Conservation (phyloP, 2,888 invertebrate genomes). For the Globia sparganii region DNA sequence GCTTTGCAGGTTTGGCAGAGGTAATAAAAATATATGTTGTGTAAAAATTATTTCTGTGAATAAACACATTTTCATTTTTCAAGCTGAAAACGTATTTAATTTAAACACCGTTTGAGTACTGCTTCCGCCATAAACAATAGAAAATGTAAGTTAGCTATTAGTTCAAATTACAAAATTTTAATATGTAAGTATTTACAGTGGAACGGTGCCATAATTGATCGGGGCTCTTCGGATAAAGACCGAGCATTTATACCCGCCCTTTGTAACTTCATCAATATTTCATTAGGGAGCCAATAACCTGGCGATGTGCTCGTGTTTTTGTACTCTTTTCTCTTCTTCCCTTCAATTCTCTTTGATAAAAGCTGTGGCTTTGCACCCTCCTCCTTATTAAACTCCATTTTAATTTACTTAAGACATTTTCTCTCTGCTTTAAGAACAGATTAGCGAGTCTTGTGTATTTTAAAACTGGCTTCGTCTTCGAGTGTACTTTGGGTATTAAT, state of each 20-base stretch:
- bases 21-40: too few relatives aligned
- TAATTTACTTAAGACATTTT: slow-evolving; percentile 54
- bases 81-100: neutral
- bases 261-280: slow-evolving; percentile 80
- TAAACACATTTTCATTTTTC: too few relatives aligned
- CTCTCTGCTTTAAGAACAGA: slow-evolving; percentile 28
- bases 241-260: slow-evolving; percentile 53
- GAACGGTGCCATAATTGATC: slow-evolving; percentile 28
- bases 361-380: slow-evolving; percentile 40
- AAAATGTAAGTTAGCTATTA: neutral
- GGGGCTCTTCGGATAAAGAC: slow-evolving; percentile 36
- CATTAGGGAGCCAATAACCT: slow-evolving; percentile 78
- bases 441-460: slow-evolving; percentile 36
- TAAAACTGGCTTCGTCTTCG: slow-evolving; percentile 22
- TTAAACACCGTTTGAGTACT: neutral
- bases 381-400: slow-evolving; percentile 56
- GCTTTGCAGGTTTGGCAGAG: too few relatives aligned
- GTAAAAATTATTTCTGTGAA: too few relatives aligned
- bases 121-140: neutral
- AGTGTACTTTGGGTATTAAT: slow-evolving; percentile 18
- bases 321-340: slow-evolving; percentile 51
- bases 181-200: slow-evolving; percentile 33
- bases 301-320: slow-evolving; percentile 63
- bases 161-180: neutral
- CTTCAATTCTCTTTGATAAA: slow-evolving; percentile 56